Evolutionary conservation across 1,140 invertebrate genomes (phyloP), one percentile per base, ranked within the genome.

Genomic region (Anastrepha ludens): DNA sequence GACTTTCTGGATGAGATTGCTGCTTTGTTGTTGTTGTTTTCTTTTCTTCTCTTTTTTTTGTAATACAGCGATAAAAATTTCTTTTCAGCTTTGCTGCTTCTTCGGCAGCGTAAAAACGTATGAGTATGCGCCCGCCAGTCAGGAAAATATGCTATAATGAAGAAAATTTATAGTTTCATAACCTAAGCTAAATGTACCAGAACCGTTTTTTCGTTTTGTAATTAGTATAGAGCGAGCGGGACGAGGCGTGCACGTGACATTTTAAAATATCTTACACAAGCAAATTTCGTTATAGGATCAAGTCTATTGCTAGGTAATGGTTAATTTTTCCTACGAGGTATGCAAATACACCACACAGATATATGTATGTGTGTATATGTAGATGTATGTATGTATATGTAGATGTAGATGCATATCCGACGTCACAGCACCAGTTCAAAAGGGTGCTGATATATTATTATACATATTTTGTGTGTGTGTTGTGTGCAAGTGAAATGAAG

Each of bases 1-100:
- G 74, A 78, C 74, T 78, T 55, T 5, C 74, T 78, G 74, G 5
- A 55, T 50, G 39, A 78, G 74, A 78, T 55, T 81, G 41, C 67
- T 81, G 7, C n/a, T 55, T 47, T 74, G 4, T 47, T 74, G 41
- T 74, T 74, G 15, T 74, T 74, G 11, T 47, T 74, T 29, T 29
- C 29, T 29, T 29, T 29, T 29, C 29, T 29, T 29, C 1, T 29
- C 29, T 29, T 29, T 29, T 29, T 29, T 29, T 29, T 29, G 29
- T 29, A 44, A 74, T n/a, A 29, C 9, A 11, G 29, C 70, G 65
- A 67, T 67, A 67, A 39, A 29, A 29, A 29, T 20, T 67, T 67
- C 65, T 39, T 67, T 67, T 67, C 3, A 67, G 29, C 65, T 13
- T 58, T 58, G 13, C 55, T 58, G 55, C 13, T 8, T 13, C 55